phyloP scores from a whole-genome alignment of 30 jellyfish, hydroid and myxozoan genomes.

The Hydractinia echinata region DNA sequence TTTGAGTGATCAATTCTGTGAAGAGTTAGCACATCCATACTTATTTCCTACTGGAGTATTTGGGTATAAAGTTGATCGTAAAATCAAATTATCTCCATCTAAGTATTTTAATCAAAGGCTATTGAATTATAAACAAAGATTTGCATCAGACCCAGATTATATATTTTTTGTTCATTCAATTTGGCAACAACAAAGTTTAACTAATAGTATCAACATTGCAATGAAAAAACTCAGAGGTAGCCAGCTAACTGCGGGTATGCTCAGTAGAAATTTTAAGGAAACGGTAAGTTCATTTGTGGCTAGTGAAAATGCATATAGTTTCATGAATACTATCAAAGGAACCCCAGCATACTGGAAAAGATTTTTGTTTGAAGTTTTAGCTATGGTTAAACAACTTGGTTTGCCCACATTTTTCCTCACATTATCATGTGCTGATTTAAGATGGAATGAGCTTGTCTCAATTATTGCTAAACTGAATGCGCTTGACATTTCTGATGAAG shows the following conservation, averaged over 20 bases:
- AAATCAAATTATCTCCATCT: not conserved
- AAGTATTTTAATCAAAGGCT: slow-evolving; percentile 15
- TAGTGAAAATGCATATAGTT: not conserved
- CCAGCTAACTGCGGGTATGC: not conserved
- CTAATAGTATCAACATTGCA: not conserved
- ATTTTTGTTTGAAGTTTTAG: too few relatives aligned
- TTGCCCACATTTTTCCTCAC: too few relatives aligned
- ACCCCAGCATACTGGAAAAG: too few relatives aligned
- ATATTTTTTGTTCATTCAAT: slow-evolving; percentile 10
- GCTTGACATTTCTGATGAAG: not conserved
- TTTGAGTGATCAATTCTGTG: slow-evolving; percentile 3
- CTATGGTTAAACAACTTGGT: too few relatives aligned
- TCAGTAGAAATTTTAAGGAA: too few relatives aligned
- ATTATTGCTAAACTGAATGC: too few relatives aligned
- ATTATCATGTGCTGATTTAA: too few relatives aligned
- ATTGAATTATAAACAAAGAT: not conserved
- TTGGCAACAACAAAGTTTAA: not conserved
- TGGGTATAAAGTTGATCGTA: slow-evolving; percentile 2
- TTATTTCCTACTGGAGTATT: not conserved
- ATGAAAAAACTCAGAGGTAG: not conserved
- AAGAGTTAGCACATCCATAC: not conserved
- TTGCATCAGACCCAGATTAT: too few relatives aligned
- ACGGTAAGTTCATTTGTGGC: not conserved
- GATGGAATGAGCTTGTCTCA: too few relatives aligned
- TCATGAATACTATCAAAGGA: too few relatives aligned